phyloP scores from a whole-genome alignment of 2,113 vertebrate species.

The Xyliphius kryptos region DNA sequence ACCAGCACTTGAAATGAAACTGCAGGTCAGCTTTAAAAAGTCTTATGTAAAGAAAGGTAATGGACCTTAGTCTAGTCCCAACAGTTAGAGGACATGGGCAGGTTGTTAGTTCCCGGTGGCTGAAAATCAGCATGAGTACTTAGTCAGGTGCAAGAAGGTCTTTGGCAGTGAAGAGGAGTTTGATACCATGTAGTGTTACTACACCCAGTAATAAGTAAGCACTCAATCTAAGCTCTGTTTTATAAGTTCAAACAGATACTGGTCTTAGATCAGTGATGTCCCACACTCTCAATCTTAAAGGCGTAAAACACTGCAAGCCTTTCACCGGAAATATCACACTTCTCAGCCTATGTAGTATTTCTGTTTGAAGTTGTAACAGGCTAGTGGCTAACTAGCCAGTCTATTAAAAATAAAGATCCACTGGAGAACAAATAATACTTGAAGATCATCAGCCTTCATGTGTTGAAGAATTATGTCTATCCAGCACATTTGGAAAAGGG shows the following conservation, averaged over 20 bases:
- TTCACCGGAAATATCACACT: slow-evolving; percentile 14
- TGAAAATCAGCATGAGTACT: slow-evolving; percentile 26
- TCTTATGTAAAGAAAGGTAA: not conserved
- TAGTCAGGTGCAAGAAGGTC: slow-evolving; percentile 28
- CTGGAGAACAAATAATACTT: slow-evolving; percentile 14
- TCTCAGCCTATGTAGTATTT: slow-evolving; percentile 27
- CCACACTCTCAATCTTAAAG: slow-evolving; percentile 39
- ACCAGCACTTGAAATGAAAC: slow-evolving; percentile 19
- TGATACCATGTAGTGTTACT: slow-evolving; percentile 47
- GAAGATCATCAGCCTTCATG: slow-evolving; percentile 24
- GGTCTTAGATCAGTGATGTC: slow-evolving; percentile 54
- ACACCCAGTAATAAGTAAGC: slow-evolving; percentile 53
- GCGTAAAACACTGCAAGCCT: slow-evolving; percentile 27
- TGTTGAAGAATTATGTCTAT: not conserved
- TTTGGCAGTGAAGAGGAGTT: slow-evolving; percentile 40
- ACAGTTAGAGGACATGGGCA: not conserved
- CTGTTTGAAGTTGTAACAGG: slow-evolving; percentile 10
- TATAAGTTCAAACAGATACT: slow-evolving; percentile 54
- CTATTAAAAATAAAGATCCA: slow-evolving; percentile 20
- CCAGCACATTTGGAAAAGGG: not conserved
- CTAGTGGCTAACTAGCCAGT: slow-evolving; percentile 20
- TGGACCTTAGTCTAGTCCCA: slow-evolving; percentile 6
- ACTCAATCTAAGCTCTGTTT: slow-evolving; percentile 57
- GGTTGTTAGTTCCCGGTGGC: slow-evolving; percentile 7
- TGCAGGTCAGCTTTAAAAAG: slow-evolving; percentile 8